Evolutionary conservation across 2,113 vertebrate species (phyloP).

Genomic region (Gracilinanus agilis): DNA sequence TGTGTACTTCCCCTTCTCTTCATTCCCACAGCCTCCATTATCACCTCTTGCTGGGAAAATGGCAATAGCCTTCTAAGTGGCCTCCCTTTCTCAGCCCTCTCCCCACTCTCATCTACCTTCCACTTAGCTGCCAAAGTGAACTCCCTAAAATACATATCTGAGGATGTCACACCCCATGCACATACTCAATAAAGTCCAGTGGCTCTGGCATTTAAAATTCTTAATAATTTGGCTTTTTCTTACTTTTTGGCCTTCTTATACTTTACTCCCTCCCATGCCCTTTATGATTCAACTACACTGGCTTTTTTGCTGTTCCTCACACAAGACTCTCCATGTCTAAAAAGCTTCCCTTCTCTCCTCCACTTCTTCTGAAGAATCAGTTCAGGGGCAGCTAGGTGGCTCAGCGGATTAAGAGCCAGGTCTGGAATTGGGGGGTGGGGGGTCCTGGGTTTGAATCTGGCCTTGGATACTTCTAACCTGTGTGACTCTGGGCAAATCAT

Average conservation of each 20-base stretch:
- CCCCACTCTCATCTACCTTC: neutral
- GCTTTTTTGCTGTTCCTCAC: neutral
- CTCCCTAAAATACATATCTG: neutral
- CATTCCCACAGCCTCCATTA: neutral
- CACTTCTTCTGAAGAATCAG: neutral
- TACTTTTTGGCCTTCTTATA: neutral
- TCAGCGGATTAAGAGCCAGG: too few species aligned
- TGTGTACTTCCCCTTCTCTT: neutral
- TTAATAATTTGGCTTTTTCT: neutral
- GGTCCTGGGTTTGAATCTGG: too few species aligned
- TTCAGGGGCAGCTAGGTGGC: neutral
- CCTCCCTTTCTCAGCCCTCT: neutral
- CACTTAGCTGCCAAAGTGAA: neutral
- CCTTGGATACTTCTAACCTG: too few species aligned
- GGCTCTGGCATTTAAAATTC: neutral
- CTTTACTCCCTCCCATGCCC: neutral
- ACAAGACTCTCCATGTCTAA: neutral
- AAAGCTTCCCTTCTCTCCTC: neutral
- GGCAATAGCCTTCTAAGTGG: neutral
- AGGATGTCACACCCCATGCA: neutral
- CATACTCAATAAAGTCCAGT: neutral
- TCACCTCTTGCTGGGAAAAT: neutral
- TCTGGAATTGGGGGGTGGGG: too few species aligned
- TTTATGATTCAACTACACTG: neutral
- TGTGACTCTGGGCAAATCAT: too few species aligned